These are phyloP conservation scores for Megalopta genalis DNA, from an alignment of 1,140 invertebrate genomes.

Conservation along the genomic window DNA sequence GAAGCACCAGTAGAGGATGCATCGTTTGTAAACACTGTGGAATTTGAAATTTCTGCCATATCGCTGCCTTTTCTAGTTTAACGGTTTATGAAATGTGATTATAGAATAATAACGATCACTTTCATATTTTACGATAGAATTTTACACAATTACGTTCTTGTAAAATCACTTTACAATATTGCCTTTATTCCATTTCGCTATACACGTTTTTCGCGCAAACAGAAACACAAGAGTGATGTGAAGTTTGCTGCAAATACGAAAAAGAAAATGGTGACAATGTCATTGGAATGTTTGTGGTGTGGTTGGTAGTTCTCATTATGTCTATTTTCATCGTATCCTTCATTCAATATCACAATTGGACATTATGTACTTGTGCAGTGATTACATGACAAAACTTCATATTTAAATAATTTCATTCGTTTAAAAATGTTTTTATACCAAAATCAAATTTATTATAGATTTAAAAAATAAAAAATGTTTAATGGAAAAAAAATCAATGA, in stretches of 20 bases:
- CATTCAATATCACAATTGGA: neutral
- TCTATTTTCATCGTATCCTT: conserved; percentile 21
- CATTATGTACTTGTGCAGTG: neutral
- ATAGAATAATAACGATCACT: neutral
- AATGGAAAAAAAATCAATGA: neutral
- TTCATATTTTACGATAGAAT: conserved; percentile 32
- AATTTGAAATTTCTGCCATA: conserved; percentile 68
- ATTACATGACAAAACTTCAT: neutral
- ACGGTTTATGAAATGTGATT: conserved; percentile 7
- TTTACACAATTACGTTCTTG: conserved; percentile 8
- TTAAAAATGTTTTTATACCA: neutral
- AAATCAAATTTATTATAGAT: neutral
- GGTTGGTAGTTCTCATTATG: conserved; percentile 19
- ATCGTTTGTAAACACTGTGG: conserved; percentile 70
- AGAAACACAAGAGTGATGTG: conserved; percentile 35
- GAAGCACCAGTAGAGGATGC: conserved; percentile 58
- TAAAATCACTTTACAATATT: conserved; percentile 10
- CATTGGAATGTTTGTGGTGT: neutral
- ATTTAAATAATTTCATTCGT: neutral
- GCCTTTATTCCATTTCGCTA: conserved; percentile 32
- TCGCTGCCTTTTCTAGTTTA: conserved; percentile 10
- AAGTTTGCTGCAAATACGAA: conserved; percentile 8
- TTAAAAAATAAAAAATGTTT: neutral
- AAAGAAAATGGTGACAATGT: conserved; percentile 27
- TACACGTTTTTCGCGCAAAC: conserved; percentile 61